Base-by-base conservation (phyloP, 2,888 invertebrate genomes). In the Sturmia bella region DNA sequence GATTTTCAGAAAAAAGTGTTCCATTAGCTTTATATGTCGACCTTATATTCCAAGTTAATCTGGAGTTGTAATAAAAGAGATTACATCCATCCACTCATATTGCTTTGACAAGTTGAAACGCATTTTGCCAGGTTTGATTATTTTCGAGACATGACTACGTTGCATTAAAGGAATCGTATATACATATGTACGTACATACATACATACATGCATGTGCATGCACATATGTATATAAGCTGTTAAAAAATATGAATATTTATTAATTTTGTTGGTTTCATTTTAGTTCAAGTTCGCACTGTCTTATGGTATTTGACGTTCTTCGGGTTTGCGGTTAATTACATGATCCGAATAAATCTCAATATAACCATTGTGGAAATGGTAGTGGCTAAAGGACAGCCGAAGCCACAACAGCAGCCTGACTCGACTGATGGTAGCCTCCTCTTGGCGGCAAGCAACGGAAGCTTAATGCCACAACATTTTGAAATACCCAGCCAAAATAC, bases 281-380 rank as follows among this genome's bases (percentile, higher is more conserved):
- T 80, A 89, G 89, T 89, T 74, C 84, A 90, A 85, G 89, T 89
- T 64, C 90, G 91, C 32, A 89, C 90, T 6, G 92, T 94, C 13
- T 89, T 94, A 13, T 94, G 94, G 94, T 91, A 93, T 84, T 87
- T 94, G 85, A 92, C 92, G 1, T 94, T 94, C 87, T 90, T 91
- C 73, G 94, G 94, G 13, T 94, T 94, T 85, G 94, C 93, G 5
- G 92, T 94, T 63, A 94, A 94, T 89, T 94, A 94, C 86, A 94
- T 94, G 93, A 91, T 94, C 17, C 91, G 94, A 27, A 93, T 94
- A 70, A 94, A 94, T 89, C 89, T 94, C 72, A 94, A 94, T 87
- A 93, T 94, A 68, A 93, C 94, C 21, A 94, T 94, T 85, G 94
- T 94, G 59, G 93, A 94, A 56, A 94, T 94, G 94, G 92, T 89